A percentile compares a stretch with the other conserved stretches of the same genome.
Conservation (phyloP, 2,797 vertebrate genomes). For the Hippopotamyrus pictus region DNA sequence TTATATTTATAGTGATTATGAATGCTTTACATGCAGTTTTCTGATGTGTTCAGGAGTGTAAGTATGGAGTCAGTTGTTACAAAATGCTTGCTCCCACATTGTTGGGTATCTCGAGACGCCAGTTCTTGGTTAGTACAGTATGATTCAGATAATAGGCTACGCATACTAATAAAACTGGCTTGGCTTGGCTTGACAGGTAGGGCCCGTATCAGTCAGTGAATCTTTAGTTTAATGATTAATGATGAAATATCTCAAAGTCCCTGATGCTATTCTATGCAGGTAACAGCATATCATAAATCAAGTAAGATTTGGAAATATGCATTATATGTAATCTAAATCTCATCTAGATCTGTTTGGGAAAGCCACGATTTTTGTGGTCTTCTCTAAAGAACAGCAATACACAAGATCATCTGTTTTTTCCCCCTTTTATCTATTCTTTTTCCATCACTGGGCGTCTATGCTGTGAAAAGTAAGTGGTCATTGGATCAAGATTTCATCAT, state of each 20-base stretch:
- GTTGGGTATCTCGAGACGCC: conserved; percentile 49
- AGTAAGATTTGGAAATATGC: background rate
- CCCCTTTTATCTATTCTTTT: background rate
- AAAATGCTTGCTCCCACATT: conserved; percentile 52
- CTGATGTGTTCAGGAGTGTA: conserved; percentile 48
- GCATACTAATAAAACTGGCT: conserved; percentile 68
- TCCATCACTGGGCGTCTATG: background rate
- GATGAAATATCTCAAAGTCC: conserved; percentile 66
- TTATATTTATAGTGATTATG: conserved; percentile 44
- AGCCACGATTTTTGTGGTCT: conserved; percentile 9
- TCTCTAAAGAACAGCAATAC: background rate
- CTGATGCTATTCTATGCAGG: conserved; percentile 63
- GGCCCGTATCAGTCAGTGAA: conserved; percentile 68
- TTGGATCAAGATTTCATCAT: background rate
- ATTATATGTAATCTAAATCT: conserved; percentile 28
- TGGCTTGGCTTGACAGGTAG: conserved; percentile 58
- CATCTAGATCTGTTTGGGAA: conserved; percentile 63
- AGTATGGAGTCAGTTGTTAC: conserved; percentile 64
- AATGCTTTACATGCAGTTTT: conserved; percentile 63
- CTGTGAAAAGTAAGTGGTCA: background rate
- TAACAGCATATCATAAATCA: conserved; percentile 47
- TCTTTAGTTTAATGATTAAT: conserved; percentile 70
- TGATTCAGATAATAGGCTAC: conserved; percentile 64
- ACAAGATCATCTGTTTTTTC: background rate
- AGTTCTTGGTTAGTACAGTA: conserved; percentile 58